Base-by-base conservation (phyloP, 2,888 invertebrate genomes). In the Hemistola chrysoprasaria region DNA sequence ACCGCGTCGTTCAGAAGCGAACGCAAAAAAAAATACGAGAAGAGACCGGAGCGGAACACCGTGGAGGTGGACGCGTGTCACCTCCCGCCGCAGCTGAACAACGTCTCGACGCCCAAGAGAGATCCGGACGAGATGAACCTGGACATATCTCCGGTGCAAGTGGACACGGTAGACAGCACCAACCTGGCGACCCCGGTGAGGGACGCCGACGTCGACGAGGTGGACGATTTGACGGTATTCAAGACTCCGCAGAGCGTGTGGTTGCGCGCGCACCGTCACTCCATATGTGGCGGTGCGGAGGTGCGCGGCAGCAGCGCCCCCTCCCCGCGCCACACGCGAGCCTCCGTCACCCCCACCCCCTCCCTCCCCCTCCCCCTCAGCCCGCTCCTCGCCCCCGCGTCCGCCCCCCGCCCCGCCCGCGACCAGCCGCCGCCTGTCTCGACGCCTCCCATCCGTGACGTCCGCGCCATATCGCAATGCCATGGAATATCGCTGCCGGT, bases 401-500 rank as follows among this genome's bases (percentile, higher is more conserved):
- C 65, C 48, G 50, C 58, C 40, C 55, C 65, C 65, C 68, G 63
- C 58, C 63, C 66, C 71, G 66, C 70, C 65, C 76, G 71, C 71
- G 71, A 74, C 72, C 76, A 57, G 74, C 73, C 71, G 77, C 75
- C 66, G 72, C 75, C 73, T 70, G 76, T 75, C 71, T 65, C 78
- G 78, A 68, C 78, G 73, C 76, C 76, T 60, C 78, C 79, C 76
- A 72, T 62, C 78, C 81, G 79, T 67, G 85, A 82, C 76, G 82
- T 71, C 71, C 82, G 80, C 78, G 77, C 82, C 84, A 83, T 83
- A 69, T 79, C 80, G 76, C 85, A 83, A 84, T 82, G 84, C 87
- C 85, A 86, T 81, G 86, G 87, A 86, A 76, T 84, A 79, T 85
- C 79, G 85, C 85, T 86, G 76, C 90, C 90, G 91, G 91, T 91